Evolutionary conservation across 1,140 invertebrate species (phyloP).

Genomic region (Cepaea nemoralis): DNA sequence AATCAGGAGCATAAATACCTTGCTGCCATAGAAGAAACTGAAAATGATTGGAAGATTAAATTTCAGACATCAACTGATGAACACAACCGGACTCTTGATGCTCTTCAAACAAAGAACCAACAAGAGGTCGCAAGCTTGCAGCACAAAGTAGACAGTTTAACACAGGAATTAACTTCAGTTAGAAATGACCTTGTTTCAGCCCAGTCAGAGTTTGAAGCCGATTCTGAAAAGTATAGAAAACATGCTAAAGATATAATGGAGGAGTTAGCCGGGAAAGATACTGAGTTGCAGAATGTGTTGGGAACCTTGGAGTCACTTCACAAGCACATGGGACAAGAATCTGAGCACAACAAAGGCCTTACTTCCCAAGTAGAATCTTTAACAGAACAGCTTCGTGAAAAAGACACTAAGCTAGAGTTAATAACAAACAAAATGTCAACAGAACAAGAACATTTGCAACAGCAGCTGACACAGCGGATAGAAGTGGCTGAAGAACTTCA

Average conservation of each 20-base stretch:
- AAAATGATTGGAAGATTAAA: conserved; percentile 47
- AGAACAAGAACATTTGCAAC: background rate
- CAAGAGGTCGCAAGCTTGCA: background rate
- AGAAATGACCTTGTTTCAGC: background rate
- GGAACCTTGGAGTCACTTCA: background rate
- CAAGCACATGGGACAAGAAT: background rate
- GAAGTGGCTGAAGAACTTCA: conserved; percentile 38
- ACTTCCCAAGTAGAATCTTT: background rate
- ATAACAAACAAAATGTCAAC: background rate
- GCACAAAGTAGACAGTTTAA: background rate
- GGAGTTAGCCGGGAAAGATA: conserved; percentile 33
- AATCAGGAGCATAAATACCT: conserved; percentile 53
- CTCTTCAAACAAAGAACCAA: background rate
- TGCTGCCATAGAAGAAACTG: conserved; percentile 39
- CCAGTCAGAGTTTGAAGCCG: conserved; percentile 24
- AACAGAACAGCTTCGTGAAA: conserved; percentile 20
- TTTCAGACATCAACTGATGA: conserved; percentile 35
- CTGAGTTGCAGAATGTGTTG: background rate
- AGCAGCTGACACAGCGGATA: background rate
- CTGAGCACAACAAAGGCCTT: background rate
- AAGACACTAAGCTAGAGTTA: background rate
- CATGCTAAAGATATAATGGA: background rate
- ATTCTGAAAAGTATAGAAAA: background rate
- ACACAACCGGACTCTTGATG: conserved; percentile 26
- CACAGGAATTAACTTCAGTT: background rate